phyloP scores from a whole-genome alignment of 1,140 invertebrate genomes.

The Kradibia gibbosae region DNA sequence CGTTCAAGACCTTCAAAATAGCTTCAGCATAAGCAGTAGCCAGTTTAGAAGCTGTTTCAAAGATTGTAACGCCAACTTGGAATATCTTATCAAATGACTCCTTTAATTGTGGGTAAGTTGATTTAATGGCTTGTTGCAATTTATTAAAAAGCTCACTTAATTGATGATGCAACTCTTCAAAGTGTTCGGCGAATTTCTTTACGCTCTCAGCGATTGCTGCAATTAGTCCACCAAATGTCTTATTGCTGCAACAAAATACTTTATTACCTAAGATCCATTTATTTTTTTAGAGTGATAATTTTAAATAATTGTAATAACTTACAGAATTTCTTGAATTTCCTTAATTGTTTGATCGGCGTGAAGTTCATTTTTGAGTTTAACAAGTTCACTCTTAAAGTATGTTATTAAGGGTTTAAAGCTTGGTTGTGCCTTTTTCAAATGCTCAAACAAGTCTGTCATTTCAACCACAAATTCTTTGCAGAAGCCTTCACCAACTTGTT shows the following conservation, averaged over 20 bases:
- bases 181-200: conserved; percentile 56
- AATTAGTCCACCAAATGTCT: conserved; percentile 67
- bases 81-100: conserved; percentile 73
- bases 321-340: conserved; percentile 77
- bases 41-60: conserved; percentile 72
- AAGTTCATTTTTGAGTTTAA: conserved; percentile 78
- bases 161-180: conserved; percentile 69
- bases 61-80: conserved; percentile 63
- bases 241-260: conserved; percentile 63
- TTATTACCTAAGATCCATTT: not conserved
- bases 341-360: conserved; percentile 78
- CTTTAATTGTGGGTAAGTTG: conserved; percentile 73
- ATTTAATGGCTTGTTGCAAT: conserved; percentile 64
- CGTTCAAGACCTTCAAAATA: conserved; percentile 73
- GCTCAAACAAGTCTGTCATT: conserved; percentile 67
- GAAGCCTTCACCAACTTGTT: conserved; percentile 67
- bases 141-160: conserved; percentile 70
- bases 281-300: not conserved
- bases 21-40: conserved; percentile 72
- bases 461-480: conserved; percentile 64
- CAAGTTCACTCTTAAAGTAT: conserved; percentile 76
- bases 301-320: conserved; percentile 61
- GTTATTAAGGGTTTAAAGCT: conserved; percentile 75
- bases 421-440: conserved; percentile 75
- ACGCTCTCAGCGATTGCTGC: conserved; percentile 68